Percentiles rank a stretch among this genome's conserved stretches.
Conservation (phyloP, 2,113 vertebrate species). For the Myanophis thanlyinensis region DNA sequence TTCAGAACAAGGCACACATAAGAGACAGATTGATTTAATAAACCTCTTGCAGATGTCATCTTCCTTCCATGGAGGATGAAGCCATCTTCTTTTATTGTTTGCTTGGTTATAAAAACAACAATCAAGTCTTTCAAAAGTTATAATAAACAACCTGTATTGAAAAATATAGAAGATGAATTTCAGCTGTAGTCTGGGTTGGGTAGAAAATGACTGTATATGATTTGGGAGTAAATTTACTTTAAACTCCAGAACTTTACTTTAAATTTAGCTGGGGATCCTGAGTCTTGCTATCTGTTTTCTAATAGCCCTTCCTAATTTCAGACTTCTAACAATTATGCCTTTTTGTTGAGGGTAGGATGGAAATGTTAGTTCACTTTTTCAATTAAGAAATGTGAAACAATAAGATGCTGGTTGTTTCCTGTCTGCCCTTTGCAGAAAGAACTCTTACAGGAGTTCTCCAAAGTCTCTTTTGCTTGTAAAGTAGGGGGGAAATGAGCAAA, state of each 20-base stretch:
- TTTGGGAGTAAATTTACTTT: neutral
- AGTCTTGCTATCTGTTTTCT: neutral
- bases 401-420: neutral
- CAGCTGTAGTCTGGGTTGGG: neutral
- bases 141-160: constrained; percentile 61
- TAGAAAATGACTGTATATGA: neutral
- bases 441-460: neutral
- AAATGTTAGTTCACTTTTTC: neutral
- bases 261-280: neutral
- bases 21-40: constrained; percentile 55
- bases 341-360: neutral
- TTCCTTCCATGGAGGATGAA: constrained; percentile 34
- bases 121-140: constrained; percentile 59
- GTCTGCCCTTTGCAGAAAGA: neutral
- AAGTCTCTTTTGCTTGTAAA: neutral
- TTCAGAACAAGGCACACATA: constrained; percentile 58
- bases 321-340: neutral
- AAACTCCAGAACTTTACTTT: neutral
- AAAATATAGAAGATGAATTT: constrained; percentile 46
- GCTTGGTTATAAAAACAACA: constrained; percentile 51
- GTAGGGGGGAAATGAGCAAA: neutral
- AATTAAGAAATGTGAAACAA: neutral
- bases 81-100: constrained; percentile 45
- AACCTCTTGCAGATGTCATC: constrained; percentile 47
- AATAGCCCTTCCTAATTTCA: neutral